Base-by-base conservation (phyloP, 2,888 invertebrate species). In the Xanthia togata region DNA sequence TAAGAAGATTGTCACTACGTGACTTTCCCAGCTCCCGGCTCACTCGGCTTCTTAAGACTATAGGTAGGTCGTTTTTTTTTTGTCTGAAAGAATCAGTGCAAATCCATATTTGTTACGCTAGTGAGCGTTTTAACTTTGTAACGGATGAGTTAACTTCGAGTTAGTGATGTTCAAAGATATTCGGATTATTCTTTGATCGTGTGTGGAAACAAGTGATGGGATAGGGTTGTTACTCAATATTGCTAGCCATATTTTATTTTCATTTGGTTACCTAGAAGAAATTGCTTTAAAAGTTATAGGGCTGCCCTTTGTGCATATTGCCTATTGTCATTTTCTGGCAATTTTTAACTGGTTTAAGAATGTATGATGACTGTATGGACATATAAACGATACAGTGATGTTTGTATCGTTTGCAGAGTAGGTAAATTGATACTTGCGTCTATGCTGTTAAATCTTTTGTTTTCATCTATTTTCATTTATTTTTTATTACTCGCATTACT, bases 51-150 rank as follows among this genome's bases (percentile, higher is more conserved):
- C 14, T 53, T 31, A 78, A 53, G 41, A 59, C 44, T 23, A 14
- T n/a, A 70, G 5, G 50, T 55, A 53, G 57, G n/a, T 59, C 47
- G 57, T 60, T 41, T 23, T 77, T 71, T 73, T 85, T 70, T 70
- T 74, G 23, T 38, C 26, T 31, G 53, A 31, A 73, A 38, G 76
- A 87, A 87, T 87, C 87, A 84, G 87, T 88, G 87, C 87, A 87
- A 87, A 87, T 87, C 85, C 80, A 81, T 79, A 84, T 81, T 87
- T 82, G 85, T 79, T 82, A 82, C 87, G 88, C 78, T 85, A 63
- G 63, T 87, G 60, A 78, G 53, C 80, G 82, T 71, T 64, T 82
- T 76, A 84, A 87, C 81, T 85, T 84, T 38, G 81, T 78, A 23
- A 87, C 73, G 82, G 87, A 65, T 72, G 81, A 80, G 50, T 82